Base-by-base conservation (phyloP, 1,140 invertebrate genomes). In the Listronotus oregonensis region DNA sequence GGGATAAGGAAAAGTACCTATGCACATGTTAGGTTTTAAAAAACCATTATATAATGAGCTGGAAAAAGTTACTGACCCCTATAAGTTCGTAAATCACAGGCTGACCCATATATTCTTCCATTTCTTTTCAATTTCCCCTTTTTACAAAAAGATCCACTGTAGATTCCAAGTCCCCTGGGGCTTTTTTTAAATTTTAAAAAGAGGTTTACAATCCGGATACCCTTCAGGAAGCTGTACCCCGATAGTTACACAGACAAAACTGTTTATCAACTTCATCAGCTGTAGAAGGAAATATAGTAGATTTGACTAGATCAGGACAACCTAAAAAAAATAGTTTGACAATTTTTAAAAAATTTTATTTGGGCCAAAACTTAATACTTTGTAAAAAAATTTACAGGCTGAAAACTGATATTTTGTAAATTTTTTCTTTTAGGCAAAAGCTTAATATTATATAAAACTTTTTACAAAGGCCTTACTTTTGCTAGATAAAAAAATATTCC, bases 1-100 rank as follows among this genome's bases (percentile, higher is more conserved):
- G n/a, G n/a, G n/a, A n/a, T n/a, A n/a, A n/a, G n/a, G n/a, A n/a
- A n/a, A n/a, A n/a, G n/a, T n/a, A n/a, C n/a, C n/a, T n/a, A n/a
- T n/a, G n/a, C n/a, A n/a, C n/a, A n/a, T n/a, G n/a, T n/a, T n/a
- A n/a, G n/a, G n/a, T n/a, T n/a, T n/a, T n/a, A n/a, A n/a, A n/a
- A n/a, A n/a, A n/a, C n/a, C n/a, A n/a, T n/a, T n/a, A n/a, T n/a
- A n/a, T n/a, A n/a, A n/a, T n/a, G n/a, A n/a, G n/a, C n/a, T n/a
- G n/a, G n/a, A n/a, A 60, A 66, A 47, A 40, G 57, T 67, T 43
- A 68, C 74, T 82, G 81, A 94, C 91, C 84, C 94, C 92, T 73
- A 94, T 93, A 10, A 95, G 81, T 80, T 94, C 91, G 83, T 90
- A 95, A 69, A 95, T 87, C 46, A 94, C 90, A 43, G 91, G 88